phyloP scores from a whole-genome alignment of 2,113 vertebrate genomes.

The Rhinolophus sinicus region DNA sequence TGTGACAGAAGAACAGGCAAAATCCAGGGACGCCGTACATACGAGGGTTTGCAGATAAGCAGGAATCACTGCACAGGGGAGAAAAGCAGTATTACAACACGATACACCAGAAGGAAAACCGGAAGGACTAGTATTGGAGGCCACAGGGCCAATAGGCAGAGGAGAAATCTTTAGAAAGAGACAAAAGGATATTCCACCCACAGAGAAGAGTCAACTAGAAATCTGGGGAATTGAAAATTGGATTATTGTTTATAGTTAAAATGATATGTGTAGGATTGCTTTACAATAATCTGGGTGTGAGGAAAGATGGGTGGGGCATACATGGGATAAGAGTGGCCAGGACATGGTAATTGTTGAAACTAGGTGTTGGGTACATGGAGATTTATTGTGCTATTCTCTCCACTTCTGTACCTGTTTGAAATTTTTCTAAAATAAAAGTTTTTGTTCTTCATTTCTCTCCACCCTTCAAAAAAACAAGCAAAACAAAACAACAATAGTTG shows the following conservation, averaged over 20 bases:
- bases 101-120: not conserved
- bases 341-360: not conserved
- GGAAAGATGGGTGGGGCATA: not conserved
- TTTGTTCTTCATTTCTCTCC: not conserved
- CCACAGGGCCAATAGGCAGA: not conserved
- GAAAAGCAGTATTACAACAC: not conserved
- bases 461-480: not conserved
- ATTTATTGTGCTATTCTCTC: not conserved
- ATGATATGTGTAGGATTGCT: not conserved
- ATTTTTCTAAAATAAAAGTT: not conserved
- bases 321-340: not conserved
- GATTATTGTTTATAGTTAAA: not conserved
- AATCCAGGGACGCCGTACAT: not conserved
- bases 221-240: not conserved
- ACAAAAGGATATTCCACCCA: not conserved
- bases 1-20: not conserved
- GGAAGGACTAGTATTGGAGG: not conserved
- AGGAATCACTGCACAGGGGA: not conserved
- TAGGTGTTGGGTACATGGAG: not conserved
- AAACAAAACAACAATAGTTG: not conserved
- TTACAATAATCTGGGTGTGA: not conserved
- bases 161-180: not conserved
- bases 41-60: not conserved
- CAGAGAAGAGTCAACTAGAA: not conserved
- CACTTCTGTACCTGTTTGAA: not conserved